Percentiles rank a stretch among this genome's conserved stretches.
These are phyloP conservation scores for Caenorhabditis sp. DNA, from an alignment of 2,888 invertebrate species.

Conservation along the genomic window DNA sequence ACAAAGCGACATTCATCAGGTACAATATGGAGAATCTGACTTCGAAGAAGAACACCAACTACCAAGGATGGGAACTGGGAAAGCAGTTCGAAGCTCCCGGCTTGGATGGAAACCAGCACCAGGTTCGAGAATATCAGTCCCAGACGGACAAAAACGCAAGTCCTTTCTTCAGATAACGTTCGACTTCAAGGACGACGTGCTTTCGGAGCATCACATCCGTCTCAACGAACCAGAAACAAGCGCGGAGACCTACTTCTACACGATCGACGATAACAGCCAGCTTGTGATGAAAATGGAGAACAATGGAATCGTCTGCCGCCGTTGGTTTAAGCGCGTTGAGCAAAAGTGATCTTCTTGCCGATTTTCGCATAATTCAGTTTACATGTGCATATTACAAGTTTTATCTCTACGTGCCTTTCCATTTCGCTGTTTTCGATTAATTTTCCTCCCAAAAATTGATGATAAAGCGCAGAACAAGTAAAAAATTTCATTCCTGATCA, in stretches of 20 bases:
- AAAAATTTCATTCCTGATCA: no score
- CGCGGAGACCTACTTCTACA: slow-evolving; percentile 77
- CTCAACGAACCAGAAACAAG: slow-evolving; percentile 72
- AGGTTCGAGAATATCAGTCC: slow-evolving; percentile 46
- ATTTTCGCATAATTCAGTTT: not conserved
- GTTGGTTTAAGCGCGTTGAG: slow-evolving; percentile 74
- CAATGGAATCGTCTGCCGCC: slow-evolving; percentile 72
- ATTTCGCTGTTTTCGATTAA: not conserved
- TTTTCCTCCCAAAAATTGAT: no score
- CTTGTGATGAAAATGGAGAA: slow-evolving; percentile 76
- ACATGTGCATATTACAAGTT: not conserved
- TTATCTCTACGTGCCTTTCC: not conserved
- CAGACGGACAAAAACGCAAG: not conserved
- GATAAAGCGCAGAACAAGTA: no score
- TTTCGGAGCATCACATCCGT: slow-evolving; percentile 75
- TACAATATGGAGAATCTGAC: slow-evolving; percentile 73
- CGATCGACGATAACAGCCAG: slow-evolving; percentile 70
- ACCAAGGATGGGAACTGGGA: slow-evolving; percentile 72
- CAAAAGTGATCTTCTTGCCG: slow-evolving; percentile 27
- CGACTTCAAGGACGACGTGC: slow-evolving; percentile 63
- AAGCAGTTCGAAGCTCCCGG: slow-evolving; percentile 75
- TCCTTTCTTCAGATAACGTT: slow-evolving; percentile 72
- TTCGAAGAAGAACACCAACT: slow-evolving; percentile 74
- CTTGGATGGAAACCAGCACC: slow-evolving; percentile 74
- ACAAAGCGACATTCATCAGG: no score